These are phyloP conservation scores for Sternarchorhynchus goeldii DNA, from an alignment of 2,797 vertebrate species.

Conservation along the genomic window DNA sequence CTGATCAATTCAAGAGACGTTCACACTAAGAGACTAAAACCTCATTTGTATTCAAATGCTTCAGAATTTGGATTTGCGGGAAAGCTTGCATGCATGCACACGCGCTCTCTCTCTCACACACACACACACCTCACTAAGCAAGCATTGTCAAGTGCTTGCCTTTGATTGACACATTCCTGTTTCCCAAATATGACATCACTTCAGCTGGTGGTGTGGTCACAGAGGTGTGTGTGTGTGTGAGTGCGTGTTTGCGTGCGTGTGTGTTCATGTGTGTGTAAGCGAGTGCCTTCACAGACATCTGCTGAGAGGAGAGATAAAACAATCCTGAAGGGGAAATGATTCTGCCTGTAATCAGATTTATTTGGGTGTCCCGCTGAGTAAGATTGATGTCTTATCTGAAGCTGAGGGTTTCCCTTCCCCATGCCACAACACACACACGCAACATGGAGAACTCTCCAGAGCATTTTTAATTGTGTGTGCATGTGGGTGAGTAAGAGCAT, in stretches of 20 bases:
- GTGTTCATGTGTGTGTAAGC: slow-evolving; percentile 33
- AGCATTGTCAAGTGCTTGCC: slow-evolving; percentile 17
- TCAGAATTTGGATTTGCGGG: slow-evolving; percentile 52
- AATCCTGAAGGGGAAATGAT: slow-evolving; percentile 81
- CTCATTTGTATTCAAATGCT: slow-evolving; percentile 53
- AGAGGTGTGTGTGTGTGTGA: slow-evolving; percentile 17
- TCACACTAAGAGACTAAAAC: slow-evolving; percentile 32
- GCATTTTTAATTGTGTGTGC: slow-evolving; percentile 69
- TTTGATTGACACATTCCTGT: slow-evolving; percentile 49
- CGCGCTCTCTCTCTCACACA: slow-evolving; percentile 26
- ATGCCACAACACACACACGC: slow-evolving; percentile 71
- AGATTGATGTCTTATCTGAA: slow-evolving; percentile 81
- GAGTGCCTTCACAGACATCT: slow-evolving; percentile 69
- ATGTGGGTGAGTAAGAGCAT: slow-evolving; percentile 31
- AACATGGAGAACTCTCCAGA: slow-evolving; percentile 63
- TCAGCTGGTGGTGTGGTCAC: slow-evolving; percentile 29
- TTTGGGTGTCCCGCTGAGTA: slow-evolving; percentile 75
- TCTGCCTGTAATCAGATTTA: slow-evolving; percentile 82
- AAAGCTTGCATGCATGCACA: slow-evolving; percentile 16
- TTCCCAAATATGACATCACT: slow-evolving; percentile 55
- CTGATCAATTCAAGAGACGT: slow-evolving; percentile 58
- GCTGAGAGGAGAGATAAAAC: slow-evolving; percentile 77
- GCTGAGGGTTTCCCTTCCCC: slow-evolving; percentile 76
- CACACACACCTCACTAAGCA: slow-evolving; percentile 17
- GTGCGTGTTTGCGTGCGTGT: slow-evolving; percentile 51